phyloP scores from a whole-genome alignment of 1,140 invertebrate species.

The Macrobrachium nipponense region DNA sequence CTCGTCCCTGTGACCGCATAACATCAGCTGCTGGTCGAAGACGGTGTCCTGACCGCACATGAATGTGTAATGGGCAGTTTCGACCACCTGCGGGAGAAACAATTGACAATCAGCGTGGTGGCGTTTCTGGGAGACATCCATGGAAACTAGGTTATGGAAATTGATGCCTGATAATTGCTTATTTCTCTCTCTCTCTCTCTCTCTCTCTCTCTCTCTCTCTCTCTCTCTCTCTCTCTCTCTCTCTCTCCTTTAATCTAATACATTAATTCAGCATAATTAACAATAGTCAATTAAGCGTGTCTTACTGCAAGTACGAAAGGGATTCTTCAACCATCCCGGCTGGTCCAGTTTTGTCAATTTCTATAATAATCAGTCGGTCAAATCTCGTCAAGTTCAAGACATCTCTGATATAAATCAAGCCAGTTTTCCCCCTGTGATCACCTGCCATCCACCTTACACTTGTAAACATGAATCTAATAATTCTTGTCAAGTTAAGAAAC shows the following conservation, averaged over 20 bases:
- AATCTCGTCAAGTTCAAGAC: too few species aligned
- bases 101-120: not conserved
- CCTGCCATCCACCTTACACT: too few species aligned
- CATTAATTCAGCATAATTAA: not conserved
- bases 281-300: not conserved
- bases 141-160: not conserved
- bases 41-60: conserved; percentile 41
- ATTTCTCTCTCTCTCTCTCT: too few species aligned
- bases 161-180: not conserved
- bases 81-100: conserved; percentile 16
- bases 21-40: conserved; percentile 48
- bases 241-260: too few species aligned
- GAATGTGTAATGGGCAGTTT: conserved; percentile 45
- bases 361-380: too few species aligned
- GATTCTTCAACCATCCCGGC: too few species aligned
- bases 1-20: conserved; percentile 36
- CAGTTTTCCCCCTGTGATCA: too few species aligned
- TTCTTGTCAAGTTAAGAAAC: too few species aligned
- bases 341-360: too few species aligned
- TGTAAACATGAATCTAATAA: too few species aligned
- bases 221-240: conserved; percentile 15
- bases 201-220: conserved; percentile 15
- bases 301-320: too few species aligned
- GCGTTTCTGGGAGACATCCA: not conserved
- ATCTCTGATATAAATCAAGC: too few species aligned